Base-by-base conservation (phyloP, 2,888 invertebrate genomes). In the Volucella bombylans region DNA sequence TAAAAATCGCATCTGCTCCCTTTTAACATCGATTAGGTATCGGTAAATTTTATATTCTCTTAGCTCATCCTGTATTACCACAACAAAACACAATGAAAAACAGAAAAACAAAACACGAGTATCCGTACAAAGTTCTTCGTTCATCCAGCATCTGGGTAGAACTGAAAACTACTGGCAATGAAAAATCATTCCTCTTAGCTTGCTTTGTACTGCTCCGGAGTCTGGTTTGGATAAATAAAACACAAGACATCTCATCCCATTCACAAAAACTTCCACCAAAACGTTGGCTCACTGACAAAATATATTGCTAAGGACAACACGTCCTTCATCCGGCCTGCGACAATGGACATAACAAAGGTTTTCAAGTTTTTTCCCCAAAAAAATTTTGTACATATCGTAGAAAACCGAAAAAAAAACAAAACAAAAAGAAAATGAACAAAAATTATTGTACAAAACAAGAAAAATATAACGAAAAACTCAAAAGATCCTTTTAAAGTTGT, bases 221-320 rank as follows among this genome's bases (percentile, higher is more conserved):
- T 31, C 31, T 31, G 6, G 31, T 31, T 6, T 74, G 67, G 41
- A 76, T 57, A 83, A 67, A 85, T 62, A 71, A 81, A 85, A 65
- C 71, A 72, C 71, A 72, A 64, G 55, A 69, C 72, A 57, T 71
- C 62, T 31, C 47, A 45, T 76, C 57, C 43, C 47, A 39, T 76
- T 11, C 45, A 43, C 31, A 59, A 83, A 74, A 83, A 74, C 45
- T 64, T 76, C 81, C 76, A 57, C 69, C 55, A 59, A 49, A 78
- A 71, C 31, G 6, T 72, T 85, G 85, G 85, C 85, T 85, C 72
- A 55, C 72, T 85, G 85, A 85, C 85, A 85, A 85, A 85, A 85
- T 85, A 85, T 81, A 85, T 85, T 81, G 67, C 81, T 72, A 72
- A 76, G 80, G 85, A 85, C 85, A 85, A 85, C 85, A 85, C 85